Evolutionary conservation across 2,888 invertebrate species (phyloP).

Genomic region (Boloria euphrosyne): DNA sequence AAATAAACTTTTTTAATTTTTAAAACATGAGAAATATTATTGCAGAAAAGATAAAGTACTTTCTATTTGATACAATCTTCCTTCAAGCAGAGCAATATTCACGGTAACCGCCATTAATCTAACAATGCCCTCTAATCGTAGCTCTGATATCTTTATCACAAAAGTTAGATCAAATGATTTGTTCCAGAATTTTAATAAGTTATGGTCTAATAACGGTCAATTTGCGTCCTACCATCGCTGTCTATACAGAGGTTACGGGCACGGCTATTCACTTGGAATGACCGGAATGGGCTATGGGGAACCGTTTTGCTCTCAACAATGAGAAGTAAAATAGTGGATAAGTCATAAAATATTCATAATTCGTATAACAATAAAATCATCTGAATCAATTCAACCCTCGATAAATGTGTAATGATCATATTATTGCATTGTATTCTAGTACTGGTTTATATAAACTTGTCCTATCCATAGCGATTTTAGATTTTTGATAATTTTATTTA

Average conservation of each 20-base stretch:
- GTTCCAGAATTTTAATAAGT: conserved; percentile 27
- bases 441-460: conserved; percentile 13
- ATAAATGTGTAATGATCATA: conserved; percentile 48
- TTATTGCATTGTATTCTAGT: conserved; percentile 31
- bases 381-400: conserved; percentile 55
- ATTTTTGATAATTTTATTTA: neutral
- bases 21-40: conserved; percentile 3
- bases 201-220: conserved; percentile 49
- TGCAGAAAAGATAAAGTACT: conserved; percentile 4
- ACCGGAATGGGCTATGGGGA: conserved; percentile 47
- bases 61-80: conserved; percentile 10
- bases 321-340: conserved; percentile 60
- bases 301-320: conserved; percentile 55
- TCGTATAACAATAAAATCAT: conserved; percentile 53
- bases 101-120: neutral
- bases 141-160: conserved; percentile 19
- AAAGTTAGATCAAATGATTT: conserved; percentile 16
- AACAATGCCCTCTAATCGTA: conserved; percentile 19
- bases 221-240: conserved; percentile 44
- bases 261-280: conserved; percentile 51
- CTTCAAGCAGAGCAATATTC: neutral
- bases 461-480: neutral
- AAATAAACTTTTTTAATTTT: neutral
- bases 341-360: conserved; percentile 73
- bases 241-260: conserved; percentile 47